Evolutionary conservation across 2,888 invertebrate species (phyloP).

Genomic region (Agrilus cyanescens): DNA sequence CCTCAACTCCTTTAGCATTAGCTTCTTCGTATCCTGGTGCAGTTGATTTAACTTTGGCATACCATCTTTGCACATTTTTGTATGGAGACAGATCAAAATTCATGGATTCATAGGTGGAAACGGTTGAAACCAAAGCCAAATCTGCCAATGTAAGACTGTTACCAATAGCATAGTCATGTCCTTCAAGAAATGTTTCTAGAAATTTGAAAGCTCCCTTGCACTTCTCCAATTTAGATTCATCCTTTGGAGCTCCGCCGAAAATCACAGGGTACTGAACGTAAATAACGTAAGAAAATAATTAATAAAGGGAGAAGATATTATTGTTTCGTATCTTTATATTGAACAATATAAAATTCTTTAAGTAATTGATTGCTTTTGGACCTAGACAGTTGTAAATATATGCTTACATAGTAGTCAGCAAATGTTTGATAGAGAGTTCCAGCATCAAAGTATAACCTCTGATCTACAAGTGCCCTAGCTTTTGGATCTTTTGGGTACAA

Average conservation of each 20-base stretch:
- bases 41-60: slow-evolving; percentile 42
- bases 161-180: slow-evolving; percentile 60
- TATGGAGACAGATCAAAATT: slow-evolving; percentile 54
- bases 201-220: slow-evolving; percentile 55
- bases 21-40: slow-evolving; percentile 44
- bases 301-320: too few relatives aligned
- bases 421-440: slow-evolving; percentile 62
- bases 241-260: slow-evolving; percentile 36
- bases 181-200: slow-evolving; percentile 60
- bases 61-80: slow-evolving; percentile 55
- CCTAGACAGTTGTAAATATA: neutral
- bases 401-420: slow-evolving; percentile 58
- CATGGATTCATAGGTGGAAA: slow-evolving; percentile 56
- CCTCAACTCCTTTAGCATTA: slow-evolving; percentile 26
- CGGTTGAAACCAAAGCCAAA: slow-evolving; percentile 51
- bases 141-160: slow-evolving; percentile 67
- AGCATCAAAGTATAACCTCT: slow-evolving; percentile 68
- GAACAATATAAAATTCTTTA: too few relatives aligned
- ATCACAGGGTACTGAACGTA: slow-evolving; percentile 31
- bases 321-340: neutral
- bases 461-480: slow-evolving; percentile 65
- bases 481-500: slow-evolving; percentile 70
- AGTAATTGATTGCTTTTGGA: neutral
- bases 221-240: slow-evolving; percentile 55
- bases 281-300: too few relatives aligned